These are phyloP conservation scores for Sinentomon sp. DNA, from an alignment of 2,888 invertebrate genomes.

Conservation along the genomic window DNA sequence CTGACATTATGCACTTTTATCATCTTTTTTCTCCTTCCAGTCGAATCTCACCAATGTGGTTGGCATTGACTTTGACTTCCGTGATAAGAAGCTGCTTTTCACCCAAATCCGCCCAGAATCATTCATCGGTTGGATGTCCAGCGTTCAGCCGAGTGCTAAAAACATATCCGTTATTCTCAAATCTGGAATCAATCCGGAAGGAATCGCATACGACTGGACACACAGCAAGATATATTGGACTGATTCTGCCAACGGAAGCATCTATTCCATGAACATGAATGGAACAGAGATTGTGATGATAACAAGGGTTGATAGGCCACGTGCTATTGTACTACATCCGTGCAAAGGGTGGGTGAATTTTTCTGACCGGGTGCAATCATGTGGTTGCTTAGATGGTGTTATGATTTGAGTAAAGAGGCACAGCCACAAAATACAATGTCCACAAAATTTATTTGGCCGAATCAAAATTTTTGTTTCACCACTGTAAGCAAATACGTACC, in stretches of 20 bases:
- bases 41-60: slow-evolving; percentile 75
- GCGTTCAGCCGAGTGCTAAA: no score
- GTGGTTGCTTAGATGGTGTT: no score
- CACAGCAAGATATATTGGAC: slow-evolving; percentile 95
- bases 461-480: no score
- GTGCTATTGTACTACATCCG: slow-evolving; percentile 86
- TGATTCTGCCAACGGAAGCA: slow-evolving; percentile 75
- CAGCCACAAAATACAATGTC: no score
- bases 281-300: slow-evolving; percentile 70
- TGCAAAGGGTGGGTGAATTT: no score
- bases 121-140: slow-evolving; percentile 60
- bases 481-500: no score
- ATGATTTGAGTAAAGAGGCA: no score
- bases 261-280: slow-evolving; percentile 79
- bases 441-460: no score
- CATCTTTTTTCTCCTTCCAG: no score
- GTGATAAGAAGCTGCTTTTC: slow-evolving; percentile 59
- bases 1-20: no score
- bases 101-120: slow-evolving; percentile 82
- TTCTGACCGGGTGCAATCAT: no score
- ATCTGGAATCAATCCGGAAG: slow-evolving; percentile 68
- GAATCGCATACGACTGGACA: slow-evolving; percentile 91
- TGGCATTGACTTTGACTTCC: slow-evolving; percentile 81
- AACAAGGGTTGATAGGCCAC: slow-evolving; percentile 65
- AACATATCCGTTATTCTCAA: slow-evolving; percentile 30